Conservation (phyloP, 2,797 vertebrate genomes). For the Geotrypetes seraphini region DNA sequence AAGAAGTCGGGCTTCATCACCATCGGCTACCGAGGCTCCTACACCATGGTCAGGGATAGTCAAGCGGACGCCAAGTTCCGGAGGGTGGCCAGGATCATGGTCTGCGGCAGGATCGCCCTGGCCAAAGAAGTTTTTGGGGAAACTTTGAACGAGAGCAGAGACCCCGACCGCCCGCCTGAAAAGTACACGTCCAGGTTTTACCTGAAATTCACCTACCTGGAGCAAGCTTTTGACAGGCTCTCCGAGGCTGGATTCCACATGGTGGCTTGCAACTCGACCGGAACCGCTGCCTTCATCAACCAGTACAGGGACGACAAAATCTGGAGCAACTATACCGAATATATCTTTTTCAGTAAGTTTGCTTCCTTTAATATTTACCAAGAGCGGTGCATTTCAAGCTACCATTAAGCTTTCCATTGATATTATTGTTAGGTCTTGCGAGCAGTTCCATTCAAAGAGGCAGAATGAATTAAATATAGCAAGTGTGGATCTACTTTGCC, state of each 20-base stretch:
- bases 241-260: slow-evolving; percentile 78
- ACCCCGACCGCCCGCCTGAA: slow-evolving; percentile 74
- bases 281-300: slow-evolving; percentile 66
- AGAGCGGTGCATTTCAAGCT: no score
- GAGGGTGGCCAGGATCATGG: slow-evolving; percentile 75
- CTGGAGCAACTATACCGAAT: slow-evolving; percentile 84
- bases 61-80: slow-evolving; percentile 76
- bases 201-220: slow-evolving; percentile 79
- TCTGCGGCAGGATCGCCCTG: slow-evolving; percentile 72
- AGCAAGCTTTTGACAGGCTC: slow-evolving; percentile 77
- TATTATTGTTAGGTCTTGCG: no score
- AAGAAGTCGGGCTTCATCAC: slow-evolving; percentile 75
- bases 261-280: slow-evolving; percentile 79
- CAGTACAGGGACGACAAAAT: slow-evolving; percentile 78
- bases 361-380: no score
- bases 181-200: slow-evolving; percentile 82
- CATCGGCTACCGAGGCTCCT: slow-evolving; percentile 75
- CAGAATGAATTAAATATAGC: no score
- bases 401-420: no score
- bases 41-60: slow-evolving; percentile 66
- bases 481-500: no score
- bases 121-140: slow-evolving; percentile 80
- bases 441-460: no score
- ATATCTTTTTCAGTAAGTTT: slow-evolving; percentile 81
- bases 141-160: slow-evolving; percentile 76